phyloP scores from a whole-genome alignment of 2,888 invertebrate genomes.

The Latrodectus elegans region DNA sequence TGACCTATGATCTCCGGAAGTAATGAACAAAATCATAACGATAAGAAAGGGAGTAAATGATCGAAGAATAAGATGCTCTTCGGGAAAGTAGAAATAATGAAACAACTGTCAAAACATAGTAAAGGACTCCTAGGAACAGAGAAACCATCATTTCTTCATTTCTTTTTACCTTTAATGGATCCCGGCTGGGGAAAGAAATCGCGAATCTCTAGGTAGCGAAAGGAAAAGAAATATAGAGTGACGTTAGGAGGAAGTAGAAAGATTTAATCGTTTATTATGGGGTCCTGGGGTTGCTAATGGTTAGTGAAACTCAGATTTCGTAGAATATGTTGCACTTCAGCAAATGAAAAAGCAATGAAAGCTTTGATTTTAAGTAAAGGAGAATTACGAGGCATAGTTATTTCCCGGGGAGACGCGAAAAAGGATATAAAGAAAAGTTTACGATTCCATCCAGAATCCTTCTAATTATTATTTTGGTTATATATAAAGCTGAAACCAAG shows the following conservation, averaged over 20 bases:
- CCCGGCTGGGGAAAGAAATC: constrained; percentile 10
- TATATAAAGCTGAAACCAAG: background rate
- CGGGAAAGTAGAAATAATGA: constrained; percentile 29
- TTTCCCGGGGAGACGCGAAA: background rate
- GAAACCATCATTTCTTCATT: constrained; percentile 22
- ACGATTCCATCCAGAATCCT: background rate
- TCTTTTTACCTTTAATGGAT: constrained; percentile 48
- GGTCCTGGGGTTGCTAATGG: constrained; percentile 51
- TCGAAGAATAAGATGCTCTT: constrained; percentile 26
- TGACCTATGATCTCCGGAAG: background rate
- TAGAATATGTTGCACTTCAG: constrained; percentile 49
- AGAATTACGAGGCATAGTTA: background rate
- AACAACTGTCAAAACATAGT: constrained; percentile 51
- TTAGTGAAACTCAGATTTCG: constrained; percentile 40
- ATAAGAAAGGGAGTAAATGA: constrained; percentile 7
- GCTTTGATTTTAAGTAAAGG: constrained; percentile 43
- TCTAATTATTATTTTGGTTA: background rate
- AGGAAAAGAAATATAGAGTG: constrained; percentile 47
- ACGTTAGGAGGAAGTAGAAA: constrained; percentile 44
- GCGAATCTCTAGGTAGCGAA: constrained; percentile 20
- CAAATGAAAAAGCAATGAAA: constrained; percentile 36
- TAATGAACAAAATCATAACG: background rate
- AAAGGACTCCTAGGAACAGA: constrained; percentile 26
- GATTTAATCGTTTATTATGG: constrained; percentile 56
- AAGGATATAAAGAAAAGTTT: background rate